A percentile compares a stretch with the other conserved stretches of the same genome.
phyloP scores from a whole-genome alignment of 2,797 vertebrate species.

The Lacerta viridis region DNA sequence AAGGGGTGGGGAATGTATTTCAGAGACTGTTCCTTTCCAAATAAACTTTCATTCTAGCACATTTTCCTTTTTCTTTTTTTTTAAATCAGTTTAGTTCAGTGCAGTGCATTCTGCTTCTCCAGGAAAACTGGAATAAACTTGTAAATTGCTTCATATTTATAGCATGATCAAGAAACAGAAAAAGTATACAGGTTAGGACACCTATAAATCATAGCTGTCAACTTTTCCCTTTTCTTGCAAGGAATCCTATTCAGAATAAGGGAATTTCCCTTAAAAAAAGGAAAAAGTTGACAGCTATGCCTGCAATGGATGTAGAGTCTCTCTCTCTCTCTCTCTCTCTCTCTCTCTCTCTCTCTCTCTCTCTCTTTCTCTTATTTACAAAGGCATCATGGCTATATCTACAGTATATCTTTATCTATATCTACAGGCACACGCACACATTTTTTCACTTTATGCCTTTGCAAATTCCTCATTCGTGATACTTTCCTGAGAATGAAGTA shows the following conservation, averaged over 20 bases:
- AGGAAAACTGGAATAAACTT: slow-evolving; percentile 15
- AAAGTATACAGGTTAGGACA: background rate
- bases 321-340: no score
- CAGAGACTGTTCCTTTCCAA: background rate
- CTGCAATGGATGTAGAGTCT: background rate
- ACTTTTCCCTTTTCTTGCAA: no score
- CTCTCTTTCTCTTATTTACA: no score
- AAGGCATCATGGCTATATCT: no score
- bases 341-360: no score
- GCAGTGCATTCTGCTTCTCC: background rate
- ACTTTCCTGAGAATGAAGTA: slow-evolving; percentile 70
- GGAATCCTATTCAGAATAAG: no score
- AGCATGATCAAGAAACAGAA: slow-evolving; percentile 1
- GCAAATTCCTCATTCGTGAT: slow-evolving; percentile 73
- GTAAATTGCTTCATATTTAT: slow-evolving; percentile 25
- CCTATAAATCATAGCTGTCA: background rate
- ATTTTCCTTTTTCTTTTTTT: no score
- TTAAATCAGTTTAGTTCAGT: background rate
- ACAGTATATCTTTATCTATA: no score
- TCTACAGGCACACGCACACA: no score
- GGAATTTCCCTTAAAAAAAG: no score
- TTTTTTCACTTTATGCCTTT: slow-evolving; percentile 66
- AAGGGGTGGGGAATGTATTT: background rate
- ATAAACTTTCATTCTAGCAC: background rate
- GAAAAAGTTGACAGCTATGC: no score